Conservation (phyloP, 2,888 invertebrate species). For the Dryomyza anilis region DNA sequence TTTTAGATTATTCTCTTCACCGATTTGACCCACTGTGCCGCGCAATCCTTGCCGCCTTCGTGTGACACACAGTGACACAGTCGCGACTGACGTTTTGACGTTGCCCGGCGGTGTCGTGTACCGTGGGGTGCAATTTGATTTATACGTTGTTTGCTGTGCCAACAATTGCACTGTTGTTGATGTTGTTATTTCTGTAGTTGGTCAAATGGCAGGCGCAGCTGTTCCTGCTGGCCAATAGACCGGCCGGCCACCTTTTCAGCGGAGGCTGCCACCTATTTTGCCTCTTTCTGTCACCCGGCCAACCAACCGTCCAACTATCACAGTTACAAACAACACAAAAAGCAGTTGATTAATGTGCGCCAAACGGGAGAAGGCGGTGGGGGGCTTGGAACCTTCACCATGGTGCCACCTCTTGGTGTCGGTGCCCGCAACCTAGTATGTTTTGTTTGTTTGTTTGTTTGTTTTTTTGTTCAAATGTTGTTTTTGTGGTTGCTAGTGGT, state of each 20-base stretch:
- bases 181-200: neutral
- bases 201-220: constrained; percentile 11
- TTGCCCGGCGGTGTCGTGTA: constrained; percentile 10
- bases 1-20: neutral
- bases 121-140: constrained; percentile 26
- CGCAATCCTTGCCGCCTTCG: too few relatives aligned
- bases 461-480: too few relatives aligned
- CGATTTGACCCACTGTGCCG: neutral
- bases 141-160: constrained; percentile 5
- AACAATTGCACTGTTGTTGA: neutral
- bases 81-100: neutral
- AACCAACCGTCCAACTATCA: neutral
- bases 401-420: neutral
- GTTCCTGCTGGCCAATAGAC: neutral
- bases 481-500: neutral
- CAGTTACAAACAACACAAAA: neutral
- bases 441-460: too few relatives aligned
- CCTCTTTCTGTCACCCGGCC: neutral
- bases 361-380: constrained; percentile 5
- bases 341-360: constrained; percentile 21
- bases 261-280: neutral
- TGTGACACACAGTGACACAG: neutral
- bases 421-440: too few relatives aligned
- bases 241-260: constrained; percentile 2
- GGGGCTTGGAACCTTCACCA: neutral